Conservation (phyloP, 2,888 invertebrate species). For the Rotaria magnacalcarata region DNA sequence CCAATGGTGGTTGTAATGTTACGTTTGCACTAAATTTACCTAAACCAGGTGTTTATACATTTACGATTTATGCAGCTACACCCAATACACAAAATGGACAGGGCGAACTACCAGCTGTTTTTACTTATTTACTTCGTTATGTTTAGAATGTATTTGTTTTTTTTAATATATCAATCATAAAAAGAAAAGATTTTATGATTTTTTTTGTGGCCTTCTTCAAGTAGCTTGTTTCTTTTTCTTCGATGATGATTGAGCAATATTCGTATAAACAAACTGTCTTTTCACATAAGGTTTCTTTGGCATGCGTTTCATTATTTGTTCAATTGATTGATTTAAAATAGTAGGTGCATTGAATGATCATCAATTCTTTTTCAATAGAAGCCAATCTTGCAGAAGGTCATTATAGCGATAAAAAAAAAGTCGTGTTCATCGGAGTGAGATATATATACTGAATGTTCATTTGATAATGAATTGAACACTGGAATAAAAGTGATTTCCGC, state of each 20-base stretch:
- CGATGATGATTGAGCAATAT: neutral
- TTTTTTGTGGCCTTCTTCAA: neutral
- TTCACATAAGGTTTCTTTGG: neutral
- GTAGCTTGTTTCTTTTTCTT: neutral
- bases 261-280: neutral
- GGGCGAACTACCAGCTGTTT: conserved; percentile 38
- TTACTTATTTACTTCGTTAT: conserved; percentile 42
- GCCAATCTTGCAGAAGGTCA: conserved; percentile 6
- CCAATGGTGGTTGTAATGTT: conserved; percentile 39
- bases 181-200: neutral
- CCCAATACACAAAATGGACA: neutral
- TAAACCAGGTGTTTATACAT: conserved; percentile 37
- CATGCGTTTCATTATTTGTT: no score
- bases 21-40: conserved; percentile 43
- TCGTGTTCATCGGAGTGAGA: neutral
- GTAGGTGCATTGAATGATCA: neutral
- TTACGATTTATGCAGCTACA: conserved; percentile 43
- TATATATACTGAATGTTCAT: neutral
- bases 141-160: neutral
- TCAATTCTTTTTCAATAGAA: neutral
- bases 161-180: neutral
- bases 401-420: neutral
- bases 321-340: no score
- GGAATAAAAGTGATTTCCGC: conserved; percentile 6
- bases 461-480: neutral